A percentile compares a stretch with the other conserved stretches of the same genome.
Conservation (phyloP, 2,797 vertebrate species). For the Oreonectes daqikongensis region DNA sequence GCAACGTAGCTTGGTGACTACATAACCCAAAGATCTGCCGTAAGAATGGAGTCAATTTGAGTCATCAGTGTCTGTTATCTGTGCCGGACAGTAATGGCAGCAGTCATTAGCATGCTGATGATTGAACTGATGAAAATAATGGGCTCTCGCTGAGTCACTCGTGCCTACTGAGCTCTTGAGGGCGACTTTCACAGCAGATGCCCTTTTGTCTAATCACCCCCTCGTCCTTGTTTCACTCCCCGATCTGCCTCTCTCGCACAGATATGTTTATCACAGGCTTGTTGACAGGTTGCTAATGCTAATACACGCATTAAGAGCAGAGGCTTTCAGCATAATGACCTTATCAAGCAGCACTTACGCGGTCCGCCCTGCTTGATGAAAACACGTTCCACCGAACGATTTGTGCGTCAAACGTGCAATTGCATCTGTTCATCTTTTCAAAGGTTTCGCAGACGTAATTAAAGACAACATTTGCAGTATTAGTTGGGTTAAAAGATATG, state of each 20-base stretch:
- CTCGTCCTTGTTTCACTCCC: slow-evolving; percentile 44
- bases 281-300: slow-evolving; percentile 52
- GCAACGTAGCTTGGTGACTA: slow-evolving; percentile 37
- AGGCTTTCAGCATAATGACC: slow-evolving; percentile 51
- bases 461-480: background rate
- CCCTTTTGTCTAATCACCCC: slow-evolving; percentile 55
- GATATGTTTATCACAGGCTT: slow-evolving; percentile 47
- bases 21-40: slow-evolving; percentile 32
- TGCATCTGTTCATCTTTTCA: background rate
- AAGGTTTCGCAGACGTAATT: background rate
- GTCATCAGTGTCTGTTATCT: slow-evolving; percentile 49
- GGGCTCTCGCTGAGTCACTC: slow-evolving; percentile 55
- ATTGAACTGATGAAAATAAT: slow-evolving; percentile 61
- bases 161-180: slow-evolving; percentile 49
- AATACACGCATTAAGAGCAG: slow-evolving; percentile 47
- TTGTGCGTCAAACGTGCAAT: slow-evolving; percentile 41
- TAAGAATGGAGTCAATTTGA: slow-evolving; percentile 33
- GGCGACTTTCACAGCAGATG: slow-evolving; percentile 52
- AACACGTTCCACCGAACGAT: slow-evolving; percentile 35
- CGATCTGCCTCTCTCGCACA: slow-evolving; percentile 20
- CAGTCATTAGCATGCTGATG: slow-evolving; percentile 57
- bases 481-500: background rate
- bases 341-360: slow-evolving; percentile 46
- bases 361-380: slow-evolving; percentile 31
- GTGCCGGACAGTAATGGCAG: slow-evolving; percentile 48